These are phyloP conservation scores for Copsychus sechellarum DNA, from an alignment of 2,113 vertebrate genomes.

Conservation along the genomic window DNA sequence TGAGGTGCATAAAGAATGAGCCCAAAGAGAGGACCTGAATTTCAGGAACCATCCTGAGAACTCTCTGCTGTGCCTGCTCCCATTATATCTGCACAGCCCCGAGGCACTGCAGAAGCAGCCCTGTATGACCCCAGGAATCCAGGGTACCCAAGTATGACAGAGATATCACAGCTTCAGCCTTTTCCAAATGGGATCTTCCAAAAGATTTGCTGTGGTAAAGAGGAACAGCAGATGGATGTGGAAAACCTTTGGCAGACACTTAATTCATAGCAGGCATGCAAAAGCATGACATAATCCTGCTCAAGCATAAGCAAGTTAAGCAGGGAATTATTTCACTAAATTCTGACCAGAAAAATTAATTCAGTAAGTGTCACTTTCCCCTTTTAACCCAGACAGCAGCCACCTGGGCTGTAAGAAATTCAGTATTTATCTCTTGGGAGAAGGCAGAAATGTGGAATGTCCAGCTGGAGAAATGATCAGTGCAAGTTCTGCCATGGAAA, in stretches of 20 bases:
- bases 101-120: background rate
- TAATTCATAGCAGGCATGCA: background rate
- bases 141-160: background rate
- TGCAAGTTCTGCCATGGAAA: background rate
- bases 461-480: background rate
- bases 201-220: background rate
- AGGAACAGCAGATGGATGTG: background rate
- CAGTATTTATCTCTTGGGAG: background rate
- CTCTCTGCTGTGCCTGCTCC: background rate
- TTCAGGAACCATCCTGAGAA: constrained; percentile 33
- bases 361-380: background rate
- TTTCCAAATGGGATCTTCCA: background rate
- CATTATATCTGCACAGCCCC: background rate
- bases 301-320: background rate
- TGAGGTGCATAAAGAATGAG: background rate
- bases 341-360: background rate
- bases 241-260: background rate
- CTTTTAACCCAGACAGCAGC: background rate
- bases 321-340: background rate
- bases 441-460: background rate
- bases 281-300: background rate
- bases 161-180: background rate
- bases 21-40: constrained; percentile 7
- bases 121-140: background rate
- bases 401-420: background rate